phyloP scores from a whole-genome alignment of 2,113 vertebrate genomes.

The Tricholaema leucomelas region DNA sequence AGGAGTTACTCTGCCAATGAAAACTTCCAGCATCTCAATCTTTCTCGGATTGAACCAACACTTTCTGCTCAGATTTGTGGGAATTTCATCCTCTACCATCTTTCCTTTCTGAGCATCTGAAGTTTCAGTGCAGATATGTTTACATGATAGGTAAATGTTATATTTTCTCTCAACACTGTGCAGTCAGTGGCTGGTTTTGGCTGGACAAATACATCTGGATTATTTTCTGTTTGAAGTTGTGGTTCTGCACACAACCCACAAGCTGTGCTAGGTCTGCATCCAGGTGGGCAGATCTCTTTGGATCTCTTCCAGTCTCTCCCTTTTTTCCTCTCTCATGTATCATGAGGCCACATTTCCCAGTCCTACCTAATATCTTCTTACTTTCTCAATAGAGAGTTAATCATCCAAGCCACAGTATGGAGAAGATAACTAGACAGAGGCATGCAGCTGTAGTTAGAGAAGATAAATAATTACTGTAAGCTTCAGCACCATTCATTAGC shows the following conservation, averaged over 20 bases:
- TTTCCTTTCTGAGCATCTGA: background rate
- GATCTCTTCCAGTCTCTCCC: background rate
- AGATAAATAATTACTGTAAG: background rate
- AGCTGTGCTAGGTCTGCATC: background rate
- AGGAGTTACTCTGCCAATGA: background rate
- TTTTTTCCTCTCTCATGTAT: background rate
- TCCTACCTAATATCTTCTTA: background rate
- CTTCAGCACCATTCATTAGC: background rate
- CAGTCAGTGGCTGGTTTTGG: background rate
- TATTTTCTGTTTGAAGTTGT: background rate
- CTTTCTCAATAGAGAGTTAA: background rate
- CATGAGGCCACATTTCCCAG: background rate
- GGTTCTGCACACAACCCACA: background rate
- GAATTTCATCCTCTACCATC: background rate
- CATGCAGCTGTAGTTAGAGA: background rate
- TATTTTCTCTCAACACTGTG: background rate
- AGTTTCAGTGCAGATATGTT: background rate
- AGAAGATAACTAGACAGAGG: background rate
- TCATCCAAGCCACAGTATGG: background rate
- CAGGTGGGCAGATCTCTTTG: background rate
- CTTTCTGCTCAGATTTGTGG: background rate
- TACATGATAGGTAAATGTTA: accelerated
- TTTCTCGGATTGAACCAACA: background rate
- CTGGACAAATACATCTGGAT: background rate
- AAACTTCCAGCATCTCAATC: background rate